A percentile compares a stretch with the other conserved stretches of the same genome.
These are phyloP conservation scores for Ganaspis sp. DNA, from an alignment of 1,140 invertebrate genomes.

Conservation along the genomic window DNA sequence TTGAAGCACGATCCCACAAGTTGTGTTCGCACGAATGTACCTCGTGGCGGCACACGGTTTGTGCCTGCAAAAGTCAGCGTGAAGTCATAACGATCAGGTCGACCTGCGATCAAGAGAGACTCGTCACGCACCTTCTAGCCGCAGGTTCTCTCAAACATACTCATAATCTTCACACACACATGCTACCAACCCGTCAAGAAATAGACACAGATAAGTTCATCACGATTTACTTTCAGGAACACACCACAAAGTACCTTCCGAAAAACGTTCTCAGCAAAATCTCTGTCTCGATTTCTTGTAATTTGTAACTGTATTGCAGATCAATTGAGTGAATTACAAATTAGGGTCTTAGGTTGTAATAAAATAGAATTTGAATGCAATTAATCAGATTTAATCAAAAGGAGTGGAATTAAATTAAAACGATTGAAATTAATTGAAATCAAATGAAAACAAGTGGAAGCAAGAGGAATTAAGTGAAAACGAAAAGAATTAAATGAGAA, in stretches of 20 bases:
- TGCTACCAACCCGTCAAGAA: not conserved
- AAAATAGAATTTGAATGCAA: too few relatives aligned
- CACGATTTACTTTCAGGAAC: not conserved
- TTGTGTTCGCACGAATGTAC: conserved; percentile 58
- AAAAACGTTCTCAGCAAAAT: not conserved
- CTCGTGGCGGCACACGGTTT: conserved; percentile 57
- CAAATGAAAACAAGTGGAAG: too few relatives aligned
- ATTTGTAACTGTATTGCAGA: not conserved
- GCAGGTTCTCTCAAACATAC: conserved; percentile 59
- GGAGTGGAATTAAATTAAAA: too few relatives aligned
- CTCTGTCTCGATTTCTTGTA: not conserved
- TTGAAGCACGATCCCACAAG: conserved; percentile 44
- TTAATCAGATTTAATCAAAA: too few relatives aligned
- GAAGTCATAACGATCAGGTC: conserved; percentile 72
- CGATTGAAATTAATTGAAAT: too few relatives aligned
- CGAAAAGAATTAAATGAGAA: too few relatives aligned
- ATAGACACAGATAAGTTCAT: conserved; percentile 20
- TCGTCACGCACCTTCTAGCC: conserved; percentile 68
- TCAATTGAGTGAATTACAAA: too few relatives aligned
- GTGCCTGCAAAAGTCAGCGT: conserved; percentile 72
- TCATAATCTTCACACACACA: conserved; percentile 19
- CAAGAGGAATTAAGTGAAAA: too few relatives aligned
- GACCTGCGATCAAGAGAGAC: conserved; percentile 55
- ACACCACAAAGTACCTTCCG: not conserved
- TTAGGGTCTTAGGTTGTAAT: too few relatives aligned